Evolutionary conservation across 2,888 invertebrate genomes (phyloP).

Genomic region (Pimpla rufipes): DNA sequence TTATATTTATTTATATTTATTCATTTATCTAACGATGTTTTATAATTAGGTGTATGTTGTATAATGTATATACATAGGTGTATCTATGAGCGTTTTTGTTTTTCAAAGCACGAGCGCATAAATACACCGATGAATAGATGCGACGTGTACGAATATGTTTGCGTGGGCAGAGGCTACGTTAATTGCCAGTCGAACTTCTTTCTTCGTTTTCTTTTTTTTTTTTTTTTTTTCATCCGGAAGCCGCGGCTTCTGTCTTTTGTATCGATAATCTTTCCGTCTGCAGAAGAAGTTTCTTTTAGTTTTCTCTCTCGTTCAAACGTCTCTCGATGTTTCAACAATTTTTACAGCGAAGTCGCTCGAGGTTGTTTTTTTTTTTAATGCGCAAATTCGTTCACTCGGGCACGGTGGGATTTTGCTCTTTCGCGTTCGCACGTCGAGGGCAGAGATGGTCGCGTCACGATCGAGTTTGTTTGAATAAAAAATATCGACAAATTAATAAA

Average conservation of each 20-base stretch:
- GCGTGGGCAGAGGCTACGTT: slow-evolving; percentile 38
- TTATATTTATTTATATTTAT: slow-evolving; percentile 48
- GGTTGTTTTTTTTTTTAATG: not conserved
- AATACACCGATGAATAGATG: slow-evolving; percentile 74
- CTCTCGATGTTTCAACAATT: not conserved
- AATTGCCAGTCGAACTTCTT: slow-evolving; percentile 35
- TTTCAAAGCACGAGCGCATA: slow-evolving; percentile 59
- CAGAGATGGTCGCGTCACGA: not conserved
- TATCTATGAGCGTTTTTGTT: slow-evolving; percentile 53
- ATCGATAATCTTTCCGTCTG: slow-evolving; percentile 3
- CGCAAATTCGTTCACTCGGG: not conserved
- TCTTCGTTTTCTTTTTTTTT: not conserved
- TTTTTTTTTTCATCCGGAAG: slow-evolving; percentile 1
- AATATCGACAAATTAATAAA: too few relatives aligned
- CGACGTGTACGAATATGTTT: slow-evolving; percentile 64
- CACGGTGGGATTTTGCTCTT: not conserved
- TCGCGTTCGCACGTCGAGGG: not conserved
- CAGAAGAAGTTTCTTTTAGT: not conserved
- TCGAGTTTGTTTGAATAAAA: too few relatives aligned
- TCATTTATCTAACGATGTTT: slow-evolving; percentile 66
- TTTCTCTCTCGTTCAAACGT: not conserved
- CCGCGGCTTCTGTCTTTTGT: not conserved
- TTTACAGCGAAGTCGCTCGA: not conserved
- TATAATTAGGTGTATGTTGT: slow-evolving; percentile 56
- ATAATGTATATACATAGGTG: slow-evolving; percentile 72